phyloP scores from a whole-genome alignment of 2,888 invertebrate species.

The Aspidiotus rigidus region DNA sequence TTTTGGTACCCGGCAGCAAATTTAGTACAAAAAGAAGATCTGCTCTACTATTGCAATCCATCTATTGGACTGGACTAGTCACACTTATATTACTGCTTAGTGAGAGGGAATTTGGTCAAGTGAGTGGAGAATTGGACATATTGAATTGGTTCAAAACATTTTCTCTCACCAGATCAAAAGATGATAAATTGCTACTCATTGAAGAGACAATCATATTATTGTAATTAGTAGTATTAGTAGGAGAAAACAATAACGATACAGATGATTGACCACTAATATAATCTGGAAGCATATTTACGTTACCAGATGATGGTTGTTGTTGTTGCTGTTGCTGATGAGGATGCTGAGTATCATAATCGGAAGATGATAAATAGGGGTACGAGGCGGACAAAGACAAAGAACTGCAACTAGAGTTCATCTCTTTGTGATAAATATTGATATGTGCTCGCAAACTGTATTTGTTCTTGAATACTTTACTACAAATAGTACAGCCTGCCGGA shows the following conservation, averaged over 20 bases:
- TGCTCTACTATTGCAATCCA: too few relatives aligned
- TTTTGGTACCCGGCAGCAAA: too few relatives aligned
- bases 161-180: neutral
- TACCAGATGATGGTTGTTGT: neutral
- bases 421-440: slow-evolving; percentile 42
- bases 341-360: neutral
- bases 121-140: slow-evolving; percentile 5
- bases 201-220: neutral
- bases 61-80: too few relatives aligned
- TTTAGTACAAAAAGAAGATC: too few relatives aligned
- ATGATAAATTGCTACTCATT: neutral
- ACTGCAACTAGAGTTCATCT: slow-evolving; percentile 17
- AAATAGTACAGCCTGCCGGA: slow-evolving; percentile 41
- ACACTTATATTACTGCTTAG: too few relatives aligned
- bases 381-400: neutral
- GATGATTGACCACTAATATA: neutral
- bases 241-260: neutral
- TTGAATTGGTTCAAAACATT: neutral
- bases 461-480: slow-evolving; percentile 42
- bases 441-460: slow-evolving; percentile 42
- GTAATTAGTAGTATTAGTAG: neutral
- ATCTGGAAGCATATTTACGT: neutral
- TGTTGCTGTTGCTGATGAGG: neutral
- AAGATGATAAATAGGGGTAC: neutral
- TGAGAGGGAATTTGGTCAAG: neutral